These are phyloP conservation scores for Polypterus bichir DNA, from an alignment of 2,113 vertebrate species.

Conservation along the genomic window DNA sequence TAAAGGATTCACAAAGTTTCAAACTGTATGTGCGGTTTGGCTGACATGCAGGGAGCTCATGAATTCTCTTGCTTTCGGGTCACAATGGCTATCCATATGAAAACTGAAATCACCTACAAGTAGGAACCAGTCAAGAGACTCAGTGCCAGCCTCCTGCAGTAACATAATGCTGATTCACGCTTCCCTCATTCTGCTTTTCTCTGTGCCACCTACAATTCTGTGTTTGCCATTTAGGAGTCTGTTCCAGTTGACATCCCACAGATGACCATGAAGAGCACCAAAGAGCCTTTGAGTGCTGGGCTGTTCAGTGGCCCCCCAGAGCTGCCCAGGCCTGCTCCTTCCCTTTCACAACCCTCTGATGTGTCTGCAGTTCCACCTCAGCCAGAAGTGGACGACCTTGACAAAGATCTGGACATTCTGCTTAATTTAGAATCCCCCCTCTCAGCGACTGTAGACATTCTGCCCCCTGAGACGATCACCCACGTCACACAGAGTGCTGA, in stretches of 20 bases:
- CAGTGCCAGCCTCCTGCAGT: no score
- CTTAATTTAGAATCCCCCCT: constrained; percentile 58
- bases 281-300: constrained; percentile 25
- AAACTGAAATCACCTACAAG: no score
- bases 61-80: no score
- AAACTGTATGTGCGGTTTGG: no score
- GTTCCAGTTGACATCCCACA: constrained; percentile 65
- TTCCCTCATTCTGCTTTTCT: no score
- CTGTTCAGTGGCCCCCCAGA: constrained; percentile 27
- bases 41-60: no score
- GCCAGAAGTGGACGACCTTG: constrained; percentile 37
- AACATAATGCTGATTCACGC: no score
- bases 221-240: constrained; percentile 46
- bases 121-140: no score
- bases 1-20: no score
- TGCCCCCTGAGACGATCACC: constrained; percentile 2
- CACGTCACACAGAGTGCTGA: constrained; percentile 16
- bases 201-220: no score
- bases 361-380: background rate
- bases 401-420: constrained; percentile 75
- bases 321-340: background rate
- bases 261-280: constrained; percentile 37
- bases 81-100: no score
- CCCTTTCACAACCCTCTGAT: constrained; percentile 8
- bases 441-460: constrained; percentile 12